phyloP scores from a whole-genome alignment of 2,113 vertebrate genomes.

The Centrocercus urophasianus region DNA sequence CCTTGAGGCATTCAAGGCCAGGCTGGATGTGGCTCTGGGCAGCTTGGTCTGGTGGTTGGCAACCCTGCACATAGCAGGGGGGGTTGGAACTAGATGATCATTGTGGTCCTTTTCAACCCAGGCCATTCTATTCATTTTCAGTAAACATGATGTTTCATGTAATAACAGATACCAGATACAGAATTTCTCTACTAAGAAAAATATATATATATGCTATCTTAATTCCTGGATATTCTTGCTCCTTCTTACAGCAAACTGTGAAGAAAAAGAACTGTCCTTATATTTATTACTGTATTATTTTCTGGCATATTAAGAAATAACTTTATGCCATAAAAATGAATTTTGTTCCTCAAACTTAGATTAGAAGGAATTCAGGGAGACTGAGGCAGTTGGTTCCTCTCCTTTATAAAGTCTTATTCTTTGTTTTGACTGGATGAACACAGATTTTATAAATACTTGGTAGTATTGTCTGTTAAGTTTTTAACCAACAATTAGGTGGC shows the following conservation, averaged over 20 bases:
- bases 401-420: not conserved
- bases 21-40: too few relatives aligned
- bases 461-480: not conserved
- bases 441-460: not conserved
- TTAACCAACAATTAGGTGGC: not conserved
- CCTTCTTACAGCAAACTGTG: not conserved
- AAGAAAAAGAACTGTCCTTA: not conserved
- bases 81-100: too few relatives aligned
- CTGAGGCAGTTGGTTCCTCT: accelerated
- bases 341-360: not conserved
- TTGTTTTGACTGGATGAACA: not conserved
- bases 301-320: not conserved
- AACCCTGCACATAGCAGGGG: too few relatives aligned
- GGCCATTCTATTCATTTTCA: not conserved
- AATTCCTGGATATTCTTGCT: not conserved
- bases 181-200: not conserved
- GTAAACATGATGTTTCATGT: not conserved
- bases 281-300: not conserved
- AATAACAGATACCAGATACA: not conserved
- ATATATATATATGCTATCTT: not conserved
- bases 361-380: not conserved
- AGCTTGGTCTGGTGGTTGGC: too few relatives aligned
- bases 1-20: too few relatives aligned
- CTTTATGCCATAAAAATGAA: not conserved
- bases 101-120: too few relatives aligned